phyloP scores from a whole-genome alignment of 1,140 invertebrate species.

The Callitettix versicolor region DNA sequence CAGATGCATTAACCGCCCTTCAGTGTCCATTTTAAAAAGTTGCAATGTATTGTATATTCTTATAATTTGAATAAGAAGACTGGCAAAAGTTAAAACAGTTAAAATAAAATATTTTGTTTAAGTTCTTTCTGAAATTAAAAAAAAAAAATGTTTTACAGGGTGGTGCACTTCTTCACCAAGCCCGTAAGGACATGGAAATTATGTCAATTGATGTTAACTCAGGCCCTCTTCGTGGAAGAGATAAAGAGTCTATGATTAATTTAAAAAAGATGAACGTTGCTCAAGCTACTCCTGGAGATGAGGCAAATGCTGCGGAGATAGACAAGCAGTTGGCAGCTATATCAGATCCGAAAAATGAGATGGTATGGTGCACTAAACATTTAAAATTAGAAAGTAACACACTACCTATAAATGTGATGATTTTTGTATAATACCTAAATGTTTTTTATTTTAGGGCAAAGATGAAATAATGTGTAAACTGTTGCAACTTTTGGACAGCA shows the following conservation, averaged over 20 bases:
- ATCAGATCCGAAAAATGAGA: constrained; percentile 18
- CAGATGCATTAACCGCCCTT: too few relatives aligned
- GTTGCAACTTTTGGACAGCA: constrained; percentile 40
- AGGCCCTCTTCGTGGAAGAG: constrained; percentile 16
- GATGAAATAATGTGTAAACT: constrained; percentile 40
- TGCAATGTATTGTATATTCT: too few relatives aligned
- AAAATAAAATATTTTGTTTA: too few relatives aligned
- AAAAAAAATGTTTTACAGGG: constrained; percentile 36
- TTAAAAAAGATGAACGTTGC: neutral
- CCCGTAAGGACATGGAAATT: constrained; percentile 58
- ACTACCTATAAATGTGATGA: neutral
- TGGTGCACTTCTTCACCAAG: constrained; percentile 60
- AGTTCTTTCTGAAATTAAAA: too few relatives aligned
- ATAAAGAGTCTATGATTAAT: constrained; percentile 19
- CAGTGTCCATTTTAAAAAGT: too few relatives aligned
- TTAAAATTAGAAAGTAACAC: neutral
- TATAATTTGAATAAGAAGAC: too few relatives aligned
- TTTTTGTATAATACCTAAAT: too few relatives aligned
- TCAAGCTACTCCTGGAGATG: constrained; percentile 24
- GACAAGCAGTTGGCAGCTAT: constrained; percentile 33
- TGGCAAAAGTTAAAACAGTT: neutral
- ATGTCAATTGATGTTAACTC: constrained; percentile 44
- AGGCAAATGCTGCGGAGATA: constrained; percentile 37
- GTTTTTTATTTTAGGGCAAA: constrained; percentile 18
- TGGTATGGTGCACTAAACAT: constrained; percentile 7